Base-by-base conservation (phyloP, 1,140 invertebrate species). In the Marisa cornuarietis region DNA sequence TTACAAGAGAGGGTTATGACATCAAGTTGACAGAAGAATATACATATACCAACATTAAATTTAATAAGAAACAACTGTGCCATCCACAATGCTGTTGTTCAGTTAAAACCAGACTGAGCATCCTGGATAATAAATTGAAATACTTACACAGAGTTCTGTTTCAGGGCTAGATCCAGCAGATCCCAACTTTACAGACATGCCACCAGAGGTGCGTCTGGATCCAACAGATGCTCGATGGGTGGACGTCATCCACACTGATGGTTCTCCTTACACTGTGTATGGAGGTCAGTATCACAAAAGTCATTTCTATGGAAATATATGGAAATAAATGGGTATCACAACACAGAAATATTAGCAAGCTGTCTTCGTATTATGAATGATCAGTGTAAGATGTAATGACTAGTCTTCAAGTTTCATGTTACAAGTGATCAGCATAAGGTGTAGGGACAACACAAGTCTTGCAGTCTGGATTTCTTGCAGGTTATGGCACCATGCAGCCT, bases 181-280 rank as follows among this genome's bases (percentile, higher is more conserved):
- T 13, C 94, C 94, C 0, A 93, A 94, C 81, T 95, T 94, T 84
- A 87, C 92, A 82, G 91, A 91, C 91, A 75, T 82, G 88, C 69
- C 83, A 81, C 11, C 85, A 81, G 91, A 93, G 49, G 87, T 89
- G 49, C 82, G 88, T 18, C 83, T 93, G 24, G 91, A 91, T 78
- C 80, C 85, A 14, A 84, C 85, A 26, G 97, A 98, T 90, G 97
- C 97, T 0, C 93, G 94, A 52, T 98, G 98, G 89, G 97, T 99
- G 0, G 97, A 98, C 89, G 96, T 98, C 0, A 98, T 98, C 71
- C 97, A 99, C 87, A 96, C 96, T n/a, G 98, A 98, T 88, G 95
- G 95, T 6, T 71, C 82, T 49, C 96, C 96, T 0, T 96, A 79
- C 72, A 75, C 81, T 51, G 82, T 82, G 20, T 72, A 86, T 22